phyloP scores from a whole-genome alignment of 2,797 vertebrate species.

The Apogon talboti region DNA sequence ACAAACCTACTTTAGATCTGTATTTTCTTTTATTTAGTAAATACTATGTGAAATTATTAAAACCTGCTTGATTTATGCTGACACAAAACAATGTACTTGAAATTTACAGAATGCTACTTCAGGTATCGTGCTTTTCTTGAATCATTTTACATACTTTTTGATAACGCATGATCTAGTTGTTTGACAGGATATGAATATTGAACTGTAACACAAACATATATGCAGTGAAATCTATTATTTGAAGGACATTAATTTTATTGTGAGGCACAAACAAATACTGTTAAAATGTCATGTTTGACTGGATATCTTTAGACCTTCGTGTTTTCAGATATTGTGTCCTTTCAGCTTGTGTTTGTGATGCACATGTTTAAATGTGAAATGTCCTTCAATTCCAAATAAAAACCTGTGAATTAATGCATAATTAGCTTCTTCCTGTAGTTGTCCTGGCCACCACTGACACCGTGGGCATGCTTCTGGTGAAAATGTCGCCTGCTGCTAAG shows the following conservation, averaged over 20 bases:
- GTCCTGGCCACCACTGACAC: slow-evolving; percentile 23
- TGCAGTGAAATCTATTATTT: no score
- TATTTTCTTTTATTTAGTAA: no score
- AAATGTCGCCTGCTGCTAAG: slow-evolving; percentile 20
- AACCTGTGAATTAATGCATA: slow-evolving; percentile 29
- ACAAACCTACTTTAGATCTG: no score
- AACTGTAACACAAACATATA: no score
- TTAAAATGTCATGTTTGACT: neutral
- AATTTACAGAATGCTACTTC: slow-evolving; percentile 21
- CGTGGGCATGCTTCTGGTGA: slow-evolving; percentile 19
- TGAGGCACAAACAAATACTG: neutral
- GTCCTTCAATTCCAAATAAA: slow-evolving; percentile 16
- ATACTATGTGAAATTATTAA: neutral
- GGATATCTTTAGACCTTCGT: neutral
- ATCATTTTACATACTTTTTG: slow-evolving; percentile 14
- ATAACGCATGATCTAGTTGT: no score
- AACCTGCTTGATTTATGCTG: neutral
- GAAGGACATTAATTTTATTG: no score
- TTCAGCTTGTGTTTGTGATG: neutral
- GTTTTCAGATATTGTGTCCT: neutral
- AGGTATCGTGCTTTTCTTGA: slow-evolving; percentile 61
- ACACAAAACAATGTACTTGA: slow-evolving; percentile 27
- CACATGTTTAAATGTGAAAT: slow-evolving; percentile 30
- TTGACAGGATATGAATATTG: no score
- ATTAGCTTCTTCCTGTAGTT: slow-evolving; percentile 19